phyloP scores from a whole-genome alignment of 2,797 vertebrate genomes.

The Pangasius mekongensis region DNA sequence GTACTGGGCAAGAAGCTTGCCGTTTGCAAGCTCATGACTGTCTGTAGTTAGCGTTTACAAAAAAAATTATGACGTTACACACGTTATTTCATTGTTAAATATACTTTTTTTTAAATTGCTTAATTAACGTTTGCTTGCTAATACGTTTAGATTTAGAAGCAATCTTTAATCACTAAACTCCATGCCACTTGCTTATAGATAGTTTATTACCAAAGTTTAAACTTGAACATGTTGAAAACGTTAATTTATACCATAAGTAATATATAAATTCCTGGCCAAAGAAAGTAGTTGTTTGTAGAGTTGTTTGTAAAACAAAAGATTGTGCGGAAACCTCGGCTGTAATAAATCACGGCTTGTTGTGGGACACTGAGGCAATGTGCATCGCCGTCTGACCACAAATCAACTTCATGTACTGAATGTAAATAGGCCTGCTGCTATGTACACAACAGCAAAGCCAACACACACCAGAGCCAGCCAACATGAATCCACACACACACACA shows the following conservation, averaged over 20 bases:
- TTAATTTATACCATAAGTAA: background rate
- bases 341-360: constrained; percentile 15
- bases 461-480: background rate
- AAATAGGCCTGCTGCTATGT: background rate
- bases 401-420: constrained; percentile 9
- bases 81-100: background rate
- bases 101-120: background rate
- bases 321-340: too few species aligned
- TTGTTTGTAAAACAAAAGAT: too few species aligned
- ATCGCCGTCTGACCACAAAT: constrained; percentile 3
- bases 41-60: background rate
- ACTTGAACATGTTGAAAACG: background rate
- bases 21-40: background rate
- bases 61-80: too few species aligned
- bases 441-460: constrained; percentile 3
- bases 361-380: constrained; percentile 13
- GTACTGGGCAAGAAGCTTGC: background rate
- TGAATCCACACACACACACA: background rate
- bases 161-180: background rate
- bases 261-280: background rate
- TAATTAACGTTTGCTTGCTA: background rate
- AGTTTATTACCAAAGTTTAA: background rate
- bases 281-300: too few species aligned
- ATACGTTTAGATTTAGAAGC: background rate
- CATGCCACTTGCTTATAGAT: background rate